Evolutionary conservation across 2,888 invertebrate genomes (phyloP), one percentile per base, ranked within the genome.

Genomic region (Mycalesis mineus): DNA sequence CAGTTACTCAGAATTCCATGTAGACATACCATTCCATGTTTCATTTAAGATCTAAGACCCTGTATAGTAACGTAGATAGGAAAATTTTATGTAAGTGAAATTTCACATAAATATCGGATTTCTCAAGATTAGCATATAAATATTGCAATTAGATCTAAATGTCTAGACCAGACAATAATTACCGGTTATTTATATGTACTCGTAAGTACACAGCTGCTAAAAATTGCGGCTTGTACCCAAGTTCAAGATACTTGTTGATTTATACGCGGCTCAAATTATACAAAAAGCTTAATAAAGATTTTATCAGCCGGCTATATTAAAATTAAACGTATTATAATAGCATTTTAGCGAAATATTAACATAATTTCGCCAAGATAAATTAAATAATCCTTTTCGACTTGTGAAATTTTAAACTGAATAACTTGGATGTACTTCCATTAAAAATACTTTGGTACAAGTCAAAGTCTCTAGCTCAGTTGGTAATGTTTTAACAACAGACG

Each of bases 321-420:
- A 44, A 53, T 45, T 44, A 53, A 45, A 44, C 28, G 37, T 13
- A 13, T 44, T 44, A 44, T 44, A 33, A 44, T 44, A 33, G 29
- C 29, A 47, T 14, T 40, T 45, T 28, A 28, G 40, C 31, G 17
- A 47, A 15, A 33, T 36, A 54, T 55, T 55, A 49, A 41, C 22
- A 55, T 55, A 49, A 36, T 49, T 49, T 55, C 48, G 40, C 33
- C 31, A 33, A 55, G 36, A 14, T 13, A 31, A 47, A 29, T 40
- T 14, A 13, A n/a, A 44, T 45, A 14, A 31, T 45, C 28, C 44
- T 28, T 44, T 22, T 1, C n/a, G 22, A 44, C 28, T 44, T 28
- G 42, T 28, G 22, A 44, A 44, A n/a, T 41, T 28, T 17, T 1
- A 45, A 31, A 22, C 22, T 22, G 22, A 4, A 4, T 5, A 22